phyloP scores from a whole-genome alignment of 2,797 vertebrate genomes.

The Sarcoramphus papa region DNA sequence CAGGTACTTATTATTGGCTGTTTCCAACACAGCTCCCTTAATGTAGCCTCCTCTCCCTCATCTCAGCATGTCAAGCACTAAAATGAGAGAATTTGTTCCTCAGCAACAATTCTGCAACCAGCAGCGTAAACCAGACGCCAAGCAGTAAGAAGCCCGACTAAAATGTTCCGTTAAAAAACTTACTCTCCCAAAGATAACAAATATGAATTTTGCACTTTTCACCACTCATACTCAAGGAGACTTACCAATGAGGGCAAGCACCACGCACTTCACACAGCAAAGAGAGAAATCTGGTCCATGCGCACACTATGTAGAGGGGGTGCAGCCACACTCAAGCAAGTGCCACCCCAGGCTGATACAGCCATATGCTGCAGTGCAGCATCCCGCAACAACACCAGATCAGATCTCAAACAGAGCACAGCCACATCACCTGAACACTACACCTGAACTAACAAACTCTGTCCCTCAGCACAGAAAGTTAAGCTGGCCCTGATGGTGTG shows the following conservation, averaged over 20 bases:
- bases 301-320: rapidly evolving
- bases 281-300: background rate
- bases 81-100: background rate
- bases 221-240: background rate
- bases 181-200: background rate
- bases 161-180: background rate
- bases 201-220: background rate
- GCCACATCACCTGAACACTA: background rate
- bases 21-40: background rate
- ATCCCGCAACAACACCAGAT: background rate
- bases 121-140: background rate
- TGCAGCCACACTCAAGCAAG: background rate
- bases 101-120: background rate
- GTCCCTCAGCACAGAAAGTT: background rate
- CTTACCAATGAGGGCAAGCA: background rate
- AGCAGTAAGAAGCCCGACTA: background rate
- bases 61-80: background rate
- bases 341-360: background rate
- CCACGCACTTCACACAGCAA: rapidly evolving
- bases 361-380: background rate
- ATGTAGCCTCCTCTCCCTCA: background rate
- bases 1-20: background rate
- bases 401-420: background rate
- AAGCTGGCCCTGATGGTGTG: background rate
- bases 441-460: conserved; percentile 17